A percentile compares a stretch with the other conserved stretches of the same genome.
phyloP scores from a whole-genome alignment of 2,797 vertebrate species.

The Pantherophis vulpinus region DNA sequence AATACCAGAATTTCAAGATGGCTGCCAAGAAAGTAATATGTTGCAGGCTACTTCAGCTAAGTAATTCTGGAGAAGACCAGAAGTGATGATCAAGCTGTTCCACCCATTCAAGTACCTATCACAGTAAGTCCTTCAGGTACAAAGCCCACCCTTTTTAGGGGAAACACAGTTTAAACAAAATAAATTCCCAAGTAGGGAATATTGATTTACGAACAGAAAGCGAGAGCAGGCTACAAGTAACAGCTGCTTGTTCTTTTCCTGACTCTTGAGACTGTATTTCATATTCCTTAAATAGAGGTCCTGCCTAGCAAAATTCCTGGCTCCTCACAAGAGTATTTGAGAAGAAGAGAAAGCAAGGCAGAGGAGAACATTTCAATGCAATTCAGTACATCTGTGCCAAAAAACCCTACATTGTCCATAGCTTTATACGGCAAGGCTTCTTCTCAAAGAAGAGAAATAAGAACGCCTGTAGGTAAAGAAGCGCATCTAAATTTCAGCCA shows the following conservation, averaged over 20 bases:
- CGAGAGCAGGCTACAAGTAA: neutral
- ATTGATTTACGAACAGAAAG: neutral
- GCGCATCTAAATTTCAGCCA: conserved; percentile 58
- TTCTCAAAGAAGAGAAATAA: neutral
- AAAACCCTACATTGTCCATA: neutral
- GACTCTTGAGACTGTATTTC: neutral
- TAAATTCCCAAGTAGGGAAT: neutral
- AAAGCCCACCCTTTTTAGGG: neutral
- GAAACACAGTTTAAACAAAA: neutral
- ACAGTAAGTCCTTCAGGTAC: neutral
- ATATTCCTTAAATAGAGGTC: neutral
- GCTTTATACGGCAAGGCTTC: neutral
- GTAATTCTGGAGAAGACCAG: neutral
- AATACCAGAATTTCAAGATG: neutral
- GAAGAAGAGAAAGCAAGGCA: neutral
- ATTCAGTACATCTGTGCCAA: neutral
- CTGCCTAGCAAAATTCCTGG: neutral
- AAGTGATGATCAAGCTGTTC: neutral
- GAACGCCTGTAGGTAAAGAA: conserved; percentile 28
- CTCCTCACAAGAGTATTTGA: neutral
- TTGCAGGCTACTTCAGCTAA: neutral
- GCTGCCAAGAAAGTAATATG: neutral
- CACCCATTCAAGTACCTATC: neutral
- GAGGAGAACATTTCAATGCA: neutral
- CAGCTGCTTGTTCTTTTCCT: neutral